Conservation (phyloP, 2,888 invertebrate species). For the Melanostoma mellinum region DNA sequence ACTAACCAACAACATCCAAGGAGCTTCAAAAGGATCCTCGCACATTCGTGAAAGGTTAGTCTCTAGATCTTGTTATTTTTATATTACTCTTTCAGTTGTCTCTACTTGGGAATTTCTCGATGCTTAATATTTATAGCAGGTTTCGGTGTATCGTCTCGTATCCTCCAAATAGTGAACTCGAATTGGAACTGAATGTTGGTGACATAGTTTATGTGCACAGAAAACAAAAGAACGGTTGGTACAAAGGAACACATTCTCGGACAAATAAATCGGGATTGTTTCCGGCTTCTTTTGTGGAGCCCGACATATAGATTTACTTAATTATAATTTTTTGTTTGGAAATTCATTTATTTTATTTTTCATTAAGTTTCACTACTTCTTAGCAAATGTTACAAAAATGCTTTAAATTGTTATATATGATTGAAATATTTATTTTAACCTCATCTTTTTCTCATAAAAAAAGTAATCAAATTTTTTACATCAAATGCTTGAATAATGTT, state of each 20-base stretch:
- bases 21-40: constrained; percentile 78
- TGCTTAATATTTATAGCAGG: constrained; percentile 80
- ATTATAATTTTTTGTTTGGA: constrained; percentile 2
- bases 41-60: constrained; percentile 82
- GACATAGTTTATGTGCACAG: constrained; percentile 95
- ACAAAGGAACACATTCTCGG: constrained; percentile 94
- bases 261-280: constrained; percentile 97
- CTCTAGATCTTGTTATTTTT: not conserved
- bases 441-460: not conserved
- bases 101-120: constrained; percentile 10
- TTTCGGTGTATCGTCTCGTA: constrained; percentile 96
- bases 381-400: constrained; percentile 3
- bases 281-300: constrained; percentile 96
- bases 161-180: constrained; percentile 96
- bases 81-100: too few relatives aligned
- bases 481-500: not conserved
- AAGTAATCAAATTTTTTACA: not conserved
- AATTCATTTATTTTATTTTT: constrained; percentile 23
- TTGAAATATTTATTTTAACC: constrained; percentile 19
- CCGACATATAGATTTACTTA: constrained; percentile 79
- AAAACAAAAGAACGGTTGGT: constrained; percentile 97
- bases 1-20: constrained; percentile 70
- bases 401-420: constrained; percentile 10
- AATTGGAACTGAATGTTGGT: constrained; percentile 93
- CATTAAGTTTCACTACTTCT: constrained; percentile 1